Base-by-base conservation (phyloP, 2,888 invertebrate species). In the Pyralis farinalis region DNA sequence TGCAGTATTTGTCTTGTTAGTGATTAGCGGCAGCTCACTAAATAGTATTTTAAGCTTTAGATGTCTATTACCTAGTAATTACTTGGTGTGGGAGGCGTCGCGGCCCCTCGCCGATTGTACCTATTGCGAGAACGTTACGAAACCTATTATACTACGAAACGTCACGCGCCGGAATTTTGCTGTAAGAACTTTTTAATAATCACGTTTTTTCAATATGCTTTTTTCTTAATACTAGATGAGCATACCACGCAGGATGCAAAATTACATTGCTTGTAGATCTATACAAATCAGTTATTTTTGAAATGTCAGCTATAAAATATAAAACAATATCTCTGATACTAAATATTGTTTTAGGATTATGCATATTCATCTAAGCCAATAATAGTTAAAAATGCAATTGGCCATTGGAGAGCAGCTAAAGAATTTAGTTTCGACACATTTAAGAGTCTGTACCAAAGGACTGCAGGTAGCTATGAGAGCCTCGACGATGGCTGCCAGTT, bases 41-140 rank as follows among this genome's bases (percentile, higher is more conserved):
- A 65, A 76, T 47, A 71, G 63, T 69, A 51, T 91, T 51, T 57
- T 92, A 54, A 91, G 92, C 58, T 87, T 92, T 51, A 91, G 95
- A 64, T 97, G 97, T 80, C 80, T 96, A 50, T 68, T 97, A 66
- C 93, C 94, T 51, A 95, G 95, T 76, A 96, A 96, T 87, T 95
- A 95, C 73, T 88, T 97, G 45, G 85, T 96, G 51, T 96, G 96
- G 96, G 97, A 97, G 84, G 94, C 95, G 38, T 94, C 96, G 12
- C 90, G 97, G 53, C 97, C 97, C 16, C 88, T 95, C 39, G 94
- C 95, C 12, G 92, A 96, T 79, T 97, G 97, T 70, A 86, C 90
- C 58, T 95, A 95, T 78, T 97, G 97, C 81, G 79, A 84, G 55
- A 92, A 92, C 55, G 85, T 95, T 44, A 90, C 91, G 38, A 90